Base-by-base conservation (phyloP, 1,140 invertebrate genomes). In the Drosophila ercepeae region DNA sequence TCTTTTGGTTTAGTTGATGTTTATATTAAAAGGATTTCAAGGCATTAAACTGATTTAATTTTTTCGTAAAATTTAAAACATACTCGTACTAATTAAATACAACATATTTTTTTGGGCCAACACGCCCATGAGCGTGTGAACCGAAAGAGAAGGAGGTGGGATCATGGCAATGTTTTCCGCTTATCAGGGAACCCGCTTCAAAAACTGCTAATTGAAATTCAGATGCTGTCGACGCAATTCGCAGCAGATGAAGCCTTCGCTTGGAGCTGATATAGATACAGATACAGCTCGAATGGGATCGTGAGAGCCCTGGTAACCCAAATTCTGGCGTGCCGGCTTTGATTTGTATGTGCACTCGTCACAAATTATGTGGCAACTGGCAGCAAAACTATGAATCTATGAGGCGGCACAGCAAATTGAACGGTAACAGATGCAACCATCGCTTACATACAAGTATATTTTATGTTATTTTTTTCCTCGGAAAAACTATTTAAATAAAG, bases 301-400 rank as follows among this genome's bases (percentile, higher is more conserved):
- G 77, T 81, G 77, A 76, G 77, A 81, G 77, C 51, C 64, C 53
- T 36, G 58, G 50, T 72, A 81, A 81, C 77, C 77, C 77, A 81
- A 81, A 81, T 81, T 53, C 45, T 46, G 53, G 46, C 36, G 41
- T 34, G 57, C 41, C 39, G 74, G 42, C 44, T 73, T 58, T 73
- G 60, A 63, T 75, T 75, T 75, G 76, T 71, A 72, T 77, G 69
- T 60, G 70, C 77, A 60, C 54, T 70, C 65, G 54, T 79, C 76
- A 79, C 68, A 79, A 74, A 36, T 53, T 50, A 74, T 74, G 71
- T 49, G 51, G 70, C 59, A 67, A 52, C 53, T 67, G 73, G 50
- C 51, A 50, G 65, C 74, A 58, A 55, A 79, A 51, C 71, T 75
- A 57, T 70, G 76, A 55, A 79, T 46, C 71, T 75, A 57, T 70